phyloP scores from a whole-genome alignment of 2,888 invertebrate genomes.

The Synanthedon myopaeformis region DNA sequence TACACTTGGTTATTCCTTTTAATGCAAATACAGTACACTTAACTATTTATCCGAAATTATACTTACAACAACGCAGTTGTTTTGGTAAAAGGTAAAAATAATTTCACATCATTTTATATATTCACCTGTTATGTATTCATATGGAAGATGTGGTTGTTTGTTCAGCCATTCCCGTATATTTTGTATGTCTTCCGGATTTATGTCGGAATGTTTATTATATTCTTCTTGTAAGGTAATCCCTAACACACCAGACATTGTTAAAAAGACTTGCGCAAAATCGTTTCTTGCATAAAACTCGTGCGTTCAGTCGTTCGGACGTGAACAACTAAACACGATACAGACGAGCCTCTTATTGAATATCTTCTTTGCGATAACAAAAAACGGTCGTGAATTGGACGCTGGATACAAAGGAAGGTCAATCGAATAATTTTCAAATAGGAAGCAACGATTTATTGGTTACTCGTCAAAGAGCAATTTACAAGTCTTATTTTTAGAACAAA shows the following conservation, averaged over 20 bases:
- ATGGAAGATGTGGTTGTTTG: conserved; percentile 73
- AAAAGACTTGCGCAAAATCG: no score
- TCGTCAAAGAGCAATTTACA: neutral
- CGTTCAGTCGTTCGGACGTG: neutral
- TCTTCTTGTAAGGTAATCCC: conserved; percentile 38
- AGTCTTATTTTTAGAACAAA: neutral
- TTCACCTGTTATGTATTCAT: conserved; percentile 52
- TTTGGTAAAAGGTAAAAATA: neutral
- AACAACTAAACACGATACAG: neutral
- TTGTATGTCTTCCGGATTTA: conserved; percentile 68
- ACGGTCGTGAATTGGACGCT: neutral
- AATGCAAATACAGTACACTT: no score
- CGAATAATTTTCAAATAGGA: neutral
- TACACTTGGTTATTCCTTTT: no score
- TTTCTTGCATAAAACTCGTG: no score
- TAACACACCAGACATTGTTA: conserved; percentile 18
- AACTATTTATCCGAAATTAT: no score
- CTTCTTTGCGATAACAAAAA: neutral
- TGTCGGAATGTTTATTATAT: conserved; percentile 66
- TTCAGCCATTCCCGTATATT: conserved; percentile 70
- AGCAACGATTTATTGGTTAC: neutral
- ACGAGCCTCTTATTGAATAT: neutral
- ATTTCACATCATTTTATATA: neutral
- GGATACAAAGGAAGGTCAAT: neutral
- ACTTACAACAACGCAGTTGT: no score